Conservation (phyloP, 2,797 vertebrate species). For the Hylomyscus alleni region DNA sequence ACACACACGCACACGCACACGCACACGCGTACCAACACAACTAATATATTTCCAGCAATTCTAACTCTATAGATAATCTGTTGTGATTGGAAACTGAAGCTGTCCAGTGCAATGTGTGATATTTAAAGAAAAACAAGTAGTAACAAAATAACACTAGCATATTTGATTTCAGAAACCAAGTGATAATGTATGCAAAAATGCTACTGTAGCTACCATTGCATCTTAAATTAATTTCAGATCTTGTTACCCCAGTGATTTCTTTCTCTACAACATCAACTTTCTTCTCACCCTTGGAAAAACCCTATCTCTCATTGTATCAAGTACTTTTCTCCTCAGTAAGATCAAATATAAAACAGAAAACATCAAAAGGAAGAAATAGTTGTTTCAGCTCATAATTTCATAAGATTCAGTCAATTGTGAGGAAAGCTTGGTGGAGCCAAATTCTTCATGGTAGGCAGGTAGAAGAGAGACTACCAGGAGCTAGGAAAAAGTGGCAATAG, state of each 20-base stretch:
- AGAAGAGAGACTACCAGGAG: not conserved
- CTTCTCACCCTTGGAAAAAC: not conserved
- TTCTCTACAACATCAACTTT: constrained; percentile 1
- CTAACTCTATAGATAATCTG: not conserved
- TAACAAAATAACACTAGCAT: not conserved
- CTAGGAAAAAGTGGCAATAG: not conserved
- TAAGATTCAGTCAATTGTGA: not conserved
- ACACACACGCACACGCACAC: not conserved
- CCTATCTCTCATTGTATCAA: not conserved
- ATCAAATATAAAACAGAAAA: not conserved
- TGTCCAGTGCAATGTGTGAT: not conserved
- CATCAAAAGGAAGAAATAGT: not conserved
- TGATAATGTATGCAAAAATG: not conserved
- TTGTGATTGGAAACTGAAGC: not conserved
- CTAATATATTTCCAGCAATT: not conserved
- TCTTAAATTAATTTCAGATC: not conserved
- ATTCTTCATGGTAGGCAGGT: not conserved
- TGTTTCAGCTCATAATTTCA: not conserved
- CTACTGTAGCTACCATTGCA: not conserved
- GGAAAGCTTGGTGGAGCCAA: not conserved
- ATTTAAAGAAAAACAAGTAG: constrained; percentile 10
- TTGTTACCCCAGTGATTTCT: not conserved
- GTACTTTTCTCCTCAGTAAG: not conserved
- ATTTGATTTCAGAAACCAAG: constrained; percentile 15
- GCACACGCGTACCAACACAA: not conserved